A percentile compares a stretch with the other conserved stretches of the same genome.
phyloP scores from a whole-genome alignment of 2,113 vertebrate species.

The Channa maculata region DNA sequence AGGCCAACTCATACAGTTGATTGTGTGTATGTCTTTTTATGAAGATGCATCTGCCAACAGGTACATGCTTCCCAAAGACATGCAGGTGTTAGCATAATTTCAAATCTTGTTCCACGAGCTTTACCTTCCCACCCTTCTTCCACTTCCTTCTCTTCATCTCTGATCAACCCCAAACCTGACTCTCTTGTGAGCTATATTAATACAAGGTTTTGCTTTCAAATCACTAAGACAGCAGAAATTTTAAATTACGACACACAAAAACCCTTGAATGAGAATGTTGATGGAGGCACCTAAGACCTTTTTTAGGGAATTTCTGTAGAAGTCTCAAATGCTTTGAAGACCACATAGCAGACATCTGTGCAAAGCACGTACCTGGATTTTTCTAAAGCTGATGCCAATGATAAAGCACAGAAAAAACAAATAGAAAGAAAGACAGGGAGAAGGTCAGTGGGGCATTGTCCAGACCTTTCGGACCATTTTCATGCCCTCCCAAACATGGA shows the following conservation, averaged over 20 bases:
- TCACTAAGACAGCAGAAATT: constrained; percentile 58
- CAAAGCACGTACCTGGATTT: constrained; percentile 7
- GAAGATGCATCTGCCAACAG: constrained; percentile 52
- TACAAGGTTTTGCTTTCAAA: constrained; percentile 42
- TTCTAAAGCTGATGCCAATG: neutral
- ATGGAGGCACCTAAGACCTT: constrained; percentile 11
- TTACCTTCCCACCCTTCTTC: neutral
- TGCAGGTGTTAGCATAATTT: constrained; percentile 46
- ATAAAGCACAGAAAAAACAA: too few species aligned
- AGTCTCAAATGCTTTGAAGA: constrained; percentile 13
- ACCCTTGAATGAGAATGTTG: constrained; percentile 4
- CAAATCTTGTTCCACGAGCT: constrained; percentile 31
- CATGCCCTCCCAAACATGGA: constrained; percentile 50
- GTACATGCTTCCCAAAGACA: constrained; percentile 42
- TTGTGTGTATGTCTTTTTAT: neutral
- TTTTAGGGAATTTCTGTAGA: constrained; percentile 19
- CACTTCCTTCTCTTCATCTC: neutral
- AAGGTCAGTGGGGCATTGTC: constrained; percentile 35
- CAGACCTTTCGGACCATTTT: constrained; percentile 8
- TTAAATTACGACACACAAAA: constrained; percentile 55
- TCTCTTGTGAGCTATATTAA: constrained; percentile 35
- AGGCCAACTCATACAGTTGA: neutral
- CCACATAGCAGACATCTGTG: neutral
- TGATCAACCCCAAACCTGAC: neutral
- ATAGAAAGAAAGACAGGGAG: neutral